Conservation (phyloP, 2,888 invertebrate genomes). For the Rhopalosiphum nymphaeae region DNA sequence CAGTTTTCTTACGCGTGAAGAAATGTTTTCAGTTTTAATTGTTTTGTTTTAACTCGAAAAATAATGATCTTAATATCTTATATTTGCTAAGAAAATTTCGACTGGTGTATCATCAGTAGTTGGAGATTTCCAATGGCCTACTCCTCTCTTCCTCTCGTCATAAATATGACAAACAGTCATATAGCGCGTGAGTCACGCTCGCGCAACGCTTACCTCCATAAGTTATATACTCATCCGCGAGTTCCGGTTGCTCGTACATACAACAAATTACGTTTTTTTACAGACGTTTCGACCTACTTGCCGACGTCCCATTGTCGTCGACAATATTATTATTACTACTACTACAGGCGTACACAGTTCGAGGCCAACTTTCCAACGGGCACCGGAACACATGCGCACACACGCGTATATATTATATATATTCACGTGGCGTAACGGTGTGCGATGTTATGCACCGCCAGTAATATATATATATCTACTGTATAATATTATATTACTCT, state of each 20-base stretch:
- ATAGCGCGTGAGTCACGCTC: background rate
- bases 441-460: background rate
- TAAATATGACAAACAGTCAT: background rate
- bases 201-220: background rate
- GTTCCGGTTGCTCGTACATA: slow-evolving; percentile 28
- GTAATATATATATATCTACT: background rate
- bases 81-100: background rate
- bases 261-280: background rate
- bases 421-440: background rate
- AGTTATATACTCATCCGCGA: background rate
- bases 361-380: slow-evolving; percentile 45
- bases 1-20: background rate
- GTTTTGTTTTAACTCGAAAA: background rate
- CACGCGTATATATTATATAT: background rate
- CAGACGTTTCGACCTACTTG: slow-evolving; percentile 46
- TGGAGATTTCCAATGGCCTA: background rate
- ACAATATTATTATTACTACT: background rate
- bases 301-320: slow-evolving; percentile 10
- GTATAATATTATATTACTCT: background rate
- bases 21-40: background rate
- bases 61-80: background rate
- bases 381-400: background rate
- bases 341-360: background rate
- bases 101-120: background rate
- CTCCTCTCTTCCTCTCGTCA: background rate